Percentiles rank a stretch among this genome's conserved stretches.
phyloP scores from a whole-genome alignment of 2,113 vertebrate species.

The Corythaeola cristata region DNA sequence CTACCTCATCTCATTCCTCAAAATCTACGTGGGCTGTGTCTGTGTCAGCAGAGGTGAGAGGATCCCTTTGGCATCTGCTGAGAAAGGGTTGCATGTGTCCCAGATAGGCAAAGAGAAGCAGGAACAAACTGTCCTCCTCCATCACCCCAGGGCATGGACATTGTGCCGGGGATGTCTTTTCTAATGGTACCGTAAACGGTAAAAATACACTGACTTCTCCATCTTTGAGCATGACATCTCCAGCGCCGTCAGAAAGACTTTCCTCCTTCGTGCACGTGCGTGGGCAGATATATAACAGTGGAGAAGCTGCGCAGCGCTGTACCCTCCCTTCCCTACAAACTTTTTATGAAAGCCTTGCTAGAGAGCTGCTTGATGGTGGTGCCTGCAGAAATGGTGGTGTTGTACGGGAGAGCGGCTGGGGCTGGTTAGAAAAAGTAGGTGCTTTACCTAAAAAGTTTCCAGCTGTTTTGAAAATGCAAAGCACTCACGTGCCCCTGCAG shows the following conservation, averaged over 20 bases:
- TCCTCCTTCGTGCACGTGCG: rapidly evolving
- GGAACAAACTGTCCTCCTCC: background rate
- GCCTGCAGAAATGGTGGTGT: background rate
- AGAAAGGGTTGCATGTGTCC: background rate
- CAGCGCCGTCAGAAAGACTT: background rate
- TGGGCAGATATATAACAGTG: background rate
- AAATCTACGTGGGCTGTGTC: background rate
- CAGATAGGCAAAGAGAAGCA: background rate
- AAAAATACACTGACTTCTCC: background rate
- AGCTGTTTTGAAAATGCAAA: background rate
- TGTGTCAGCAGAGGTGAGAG: background rate
- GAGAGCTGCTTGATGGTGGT: background rate
- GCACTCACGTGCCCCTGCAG: background rate
- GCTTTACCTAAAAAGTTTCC: background rate
- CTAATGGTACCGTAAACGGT: background rate
- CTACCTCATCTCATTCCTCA: background rate
- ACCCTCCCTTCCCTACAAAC: background rate
- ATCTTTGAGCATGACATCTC: background rate
- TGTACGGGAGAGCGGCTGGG: background rate
- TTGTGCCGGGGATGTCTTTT: background rate
- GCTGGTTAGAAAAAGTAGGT: background rate
- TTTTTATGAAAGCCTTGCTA: background rate
- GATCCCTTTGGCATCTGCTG: background rate
- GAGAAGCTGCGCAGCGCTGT: background rate
- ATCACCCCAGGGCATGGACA: rapidly evolving